Percentiles rank a stretch among this genome's conserved stretches.
Conservation (phyloP, 2,113 vertebrate species). For the Sander lucioperca region DNA sequence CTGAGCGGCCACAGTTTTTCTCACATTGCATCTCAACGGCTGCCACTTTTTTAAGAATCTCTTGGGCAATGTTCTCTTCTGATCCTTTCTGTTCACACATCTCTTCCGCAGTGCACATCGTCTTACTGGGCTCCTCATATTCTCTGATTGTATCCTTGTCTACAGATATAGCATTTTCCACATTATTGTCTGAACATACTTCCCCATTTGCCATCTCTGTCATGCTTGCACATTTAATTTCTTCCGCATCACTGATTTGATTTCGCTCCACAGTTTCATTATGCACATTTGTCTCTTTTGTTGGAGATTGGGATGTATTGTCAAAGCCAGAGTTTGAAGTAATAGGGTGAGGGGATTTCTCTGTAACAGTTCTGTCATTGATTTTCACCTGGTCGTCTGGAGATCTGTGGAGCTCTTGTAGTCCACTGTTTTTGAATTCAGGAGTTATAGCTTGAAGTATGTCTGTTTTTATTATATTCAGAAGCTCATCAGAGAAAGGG, state of each 20-base stretch:
- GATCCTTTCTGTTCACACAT: conserved; percentile 59
- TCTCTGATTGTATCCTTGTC: conserved; percentile 48
- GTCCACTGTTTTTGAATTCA: conserved; percentile 74
- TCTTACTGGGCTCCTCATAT: conserved; percentile 47
- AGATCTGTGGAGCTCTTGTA: conserved; percentile 55
- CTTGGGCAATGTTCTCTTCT: conserved; percentile 63
- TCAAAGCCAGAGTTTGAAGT: conserved; percentile 52
- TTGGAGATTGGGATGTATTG: conserved; percentile 19
- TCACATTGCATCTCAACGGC: conserved; percentile 78
- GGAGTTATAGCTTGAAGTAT: conserved; percentile 78
- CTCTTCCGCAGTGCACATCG: conserved; percentile 48
- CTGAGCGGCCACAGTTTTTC: conserved; percentile 62
- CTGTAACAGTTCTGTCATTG: conserved; percentile 45
- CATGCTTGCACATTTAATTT: conserved; percentile 51
- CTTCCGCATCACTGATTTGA: conserved; percentile 45
- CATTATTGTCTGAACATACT: conserved; percentile 43
- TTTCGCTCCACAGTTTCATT: conserved; percentile 44
- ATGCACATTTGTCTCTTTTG: conserved; percentile 44
- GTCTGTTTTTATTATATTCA: conserved; percentile 82
- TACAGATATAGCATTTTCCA: conserved; percentile 37
- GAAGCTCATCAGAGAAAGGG: conserved; percentile 73
- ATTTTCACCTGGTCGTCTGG: conserved; percentile 57
- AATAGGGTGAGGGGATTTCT: conserved; percentile 46
- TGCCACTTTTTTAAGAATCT: conserved; percentile 71
- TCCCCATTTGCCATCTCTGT: conserved; percentile 45